These are phyloP conservation scores for Sarcophilus harrisii DNA, from an alignment of 2,797 vertebrate genomes.

Conservation along the genomic window DNA sequence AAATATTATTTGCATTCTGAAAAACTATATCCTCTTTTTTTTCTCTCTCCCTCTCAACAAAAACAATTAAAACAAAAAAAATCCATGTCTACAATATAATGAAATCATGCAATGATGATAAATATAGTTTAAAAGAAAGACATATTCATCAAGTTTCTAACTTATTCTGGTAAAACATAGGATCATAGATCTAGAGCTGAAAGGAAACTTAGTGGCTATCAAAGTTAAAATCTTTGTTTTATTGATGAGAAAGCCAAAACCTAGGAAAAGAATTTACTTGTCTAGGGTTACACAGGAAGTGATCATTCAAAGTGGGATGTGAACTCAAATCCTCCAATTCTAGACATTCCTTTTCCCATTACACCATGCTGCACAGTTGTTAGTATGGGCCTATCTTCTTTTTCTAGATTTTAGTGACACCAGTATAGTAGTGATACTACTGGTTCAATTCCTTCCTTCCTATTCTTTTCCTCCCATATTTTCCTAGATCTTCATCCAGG, in stretches of 20 bases:
- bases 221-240: background rate
- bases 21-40: slow-evolving; percentile 8
- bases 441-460: background rate
- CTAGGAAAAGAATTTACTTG: background rate
- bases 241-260: background rate
- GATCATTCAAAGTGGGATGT: background rate
- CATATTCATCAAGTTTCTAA: slow-evolving; percentile 29
- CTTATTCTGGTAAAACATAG: background rate
- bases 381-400: background rate
- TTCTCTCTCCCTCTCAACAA: background rate
- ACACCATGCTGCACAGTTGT: background rate
- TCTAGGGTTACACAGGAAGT: background rate
- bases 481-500: background rate
- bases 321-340: background rate
- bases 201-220: background rate
- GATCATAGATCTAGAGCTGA: background rate
- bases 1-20: slow-evolving; percentile 29
- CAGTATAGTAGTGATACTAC: background rate
- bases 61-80: background rate
- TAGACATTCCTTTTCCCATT: background rate
- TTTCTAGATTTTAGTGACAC: background rate
- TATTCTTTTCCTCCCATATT: background rate
- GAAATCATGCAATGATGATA: background rate
- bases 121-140: slow-evolving; percentile 50
- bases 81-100: background rate